Conservation (phyloP, 1,140 invertebrate species). For the Drosophila sp. region DNA sequence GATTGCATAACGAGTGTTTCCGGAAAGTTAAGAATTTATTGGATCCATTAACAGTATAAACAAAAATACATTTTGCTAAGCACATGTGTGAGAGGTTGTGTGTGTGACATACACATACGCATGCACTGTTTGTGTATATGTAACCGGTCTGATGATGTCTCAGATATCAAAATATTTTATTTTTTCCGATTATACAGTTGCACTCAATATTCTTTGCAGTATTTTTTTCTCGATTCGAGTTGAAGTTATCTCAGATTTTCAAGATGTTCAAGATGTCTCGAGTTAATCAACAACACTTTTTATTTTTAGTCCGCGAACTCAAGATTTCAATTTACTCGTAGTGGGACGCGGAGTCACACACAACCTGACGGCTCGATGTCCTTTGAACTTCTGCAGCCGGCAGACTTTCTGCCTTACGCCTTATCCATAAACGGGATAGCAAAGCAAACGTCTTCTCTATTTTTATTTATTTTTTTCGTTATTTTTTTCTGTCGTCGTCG, state of each 20-base stretch:
- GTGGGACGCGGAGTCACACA: conserved; percentile 50
- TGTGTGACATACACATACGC: not conserved
- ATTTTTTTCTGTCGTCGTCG: conserved; percentile 51
- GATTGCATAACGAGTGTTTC: not conserved
- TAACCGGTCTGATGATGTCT: not conserved
- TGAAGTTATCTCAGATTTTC: not conserved
- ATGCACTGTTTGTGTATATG: not conserved
- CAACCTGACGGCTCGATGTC: conserved; percentile 77
- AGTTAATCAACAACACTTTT: conserved; percentile 11
- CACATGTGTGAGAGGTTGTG: conserved; percentile 10
- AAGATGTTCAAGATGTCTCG: not conserved
- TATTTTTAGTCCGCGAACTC: conserved; percentile 3
- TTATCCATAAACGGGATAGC: conserved; percentile 78
- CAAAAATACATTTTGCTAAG: not conserved
- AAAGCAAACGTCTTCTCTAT: conserved; percentile 63
- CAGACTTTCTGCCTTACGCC: conserved; percentile 46
- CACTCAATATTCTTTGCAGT: not conserved
- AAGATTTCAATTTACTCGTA: not conserved
- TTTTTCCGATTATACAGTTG: conserved; percentile 6
- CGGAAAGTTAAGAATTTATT: no score
- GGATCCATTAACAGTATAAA: no score
- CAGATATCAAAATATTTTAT: not conserved
- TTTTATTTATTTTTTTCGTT: not conserved
- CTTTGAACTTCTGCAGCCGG: conserved; percentile 78
- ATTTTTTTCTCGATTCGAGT: not conserved